Conservation (phyloP, 2,797 vertebrate species). For the Anabas testudineus region DNA sequence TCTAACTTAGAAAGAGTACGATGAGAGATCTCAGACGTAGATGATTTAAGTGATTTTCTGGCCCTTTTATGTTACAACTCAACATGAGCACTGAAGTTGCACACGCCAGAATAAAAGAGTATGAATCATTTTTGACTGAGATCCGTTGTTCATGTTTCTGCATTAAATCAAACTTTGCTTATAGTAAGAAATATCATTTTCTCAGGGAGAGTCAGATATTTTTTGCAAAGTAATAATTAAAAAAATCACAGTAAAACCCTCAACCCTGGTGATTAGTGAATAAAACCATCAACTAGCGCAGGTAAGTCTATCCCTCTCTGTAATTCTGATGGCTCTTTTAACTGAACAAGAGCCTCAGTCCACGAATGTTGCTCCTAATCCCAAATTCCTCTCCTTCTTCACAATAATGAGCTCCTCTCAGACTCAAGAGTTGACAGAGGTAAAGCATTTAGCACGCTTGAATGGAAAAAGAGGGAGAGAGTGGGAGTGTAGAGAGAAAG, state of each 20-base stretch:
- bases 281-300: conserved; percentile 30
- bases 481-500: conserved; percentile 53
- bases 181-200: background rate
- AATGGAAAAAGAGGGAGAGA: conserved; percentile 62
- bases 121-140: too few species aligned
- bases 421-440: conserved; percentile 75
- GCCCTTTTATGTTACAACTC: too few species aligned
- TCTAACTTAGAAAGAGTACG: too few species aligned
- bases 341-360: conserved; percentile 70
- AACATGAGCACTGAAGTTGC: too few species aligned
- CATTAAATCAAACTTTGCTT: conserved; percentile 6
- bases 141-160: too few species aligned
- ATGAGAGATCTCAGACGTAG: too few species aligned
- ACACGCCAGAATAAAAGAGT: background rate
- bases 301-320: conserved; percentile 37
- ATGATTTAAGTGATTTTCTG: too few species aligned
- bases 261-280: conserved; percentile 16
- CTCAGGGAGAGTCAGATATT: background rate
- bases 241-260: conserved; percentile 22
- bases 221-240: conserved; percentile 22
- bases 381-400: conserved; percentile 73
- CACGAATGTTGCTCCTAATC: conserved; percentile 79
- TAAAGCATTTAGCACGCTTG: conserved; percentile 77
- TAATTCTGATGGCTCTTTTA: conserved; percentile 72
- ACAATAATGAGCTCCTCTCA: conserved; percentile 78